Percentiles rank a stretch among this genome's conserved stretches.
Conservation (phyloP, 1,140 invertebrate species). For the Panonychus citri region DNA sequence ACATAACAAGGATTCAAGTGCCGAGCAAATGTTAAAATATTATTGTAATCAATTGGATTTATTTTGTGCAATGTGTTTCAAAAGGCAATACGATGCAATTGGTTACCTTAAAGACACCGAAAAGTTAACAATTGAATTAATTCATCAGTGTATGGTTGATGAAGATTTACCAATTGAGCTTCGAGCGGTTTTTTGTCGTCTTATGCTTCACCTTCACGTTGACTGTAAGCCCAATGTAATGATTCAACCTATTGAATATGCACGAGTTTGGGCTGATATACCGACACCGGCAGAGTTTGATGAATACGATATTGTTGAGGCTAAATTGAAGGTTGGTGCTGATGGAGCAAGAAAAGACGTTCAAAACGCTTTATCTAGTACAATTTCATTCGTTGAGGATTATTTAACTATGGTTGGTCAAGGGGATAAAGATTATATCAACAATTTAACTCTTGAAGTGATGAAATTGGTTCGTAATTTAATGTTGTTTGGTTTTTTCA, state of each 20-base stretch:
- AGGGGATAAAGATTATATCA: conserved; percentile 72
- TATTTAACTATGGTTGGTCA: conserved; percentile 72
- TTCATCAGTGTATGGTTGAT: conserved; percentile 95
- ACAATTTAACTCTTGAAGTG: conserved; percentile 90
- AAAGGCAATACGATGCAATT: conserved; percentile 87
- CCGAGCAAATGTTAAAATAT: conserved; percentile 30
- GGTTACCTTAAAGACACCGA: conserved; percentile 53
- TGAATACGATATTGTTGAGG: conserved; percentile 39
- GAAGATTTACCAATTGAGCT: conserved; percentile 74
- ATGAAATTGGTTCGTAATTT: conserved; percentile 87
- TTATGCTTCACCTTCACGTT: conserved; percentile 95
- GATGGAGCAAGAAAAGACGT: conserved; percentile 44
- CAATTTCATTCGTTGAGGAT: conserved; percentile 83
- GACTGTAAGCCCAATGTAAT: conserved; percentile 94
- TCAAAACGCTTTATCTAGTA: conserved; percentile 58
- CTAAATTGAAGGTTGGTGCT: conserved; percentile 1
- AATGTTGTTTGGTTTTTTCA: conserved; percentile 97
- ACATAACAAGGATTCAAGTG: conserved; percentile 21
- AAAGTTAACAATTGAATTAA: conserved; percentile 78
- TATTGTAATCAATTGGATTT: conserved; percentile 82
- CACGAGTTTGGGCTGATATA: conserved; percentile 90
- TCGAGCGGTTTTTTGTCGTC: conserved; percentile 82
- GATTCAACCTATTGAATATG: conserved; percentile 93
- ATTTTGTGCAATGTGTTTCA: conserved; percentile 98
- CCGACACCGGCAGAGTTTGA: conserved; percentile 72